A percentile compares a stretch with the other conserved stretches of the same genome.
Conservation (phyloP, 92 coral and sea anemone genomes). For the Epizoanthus illoricatus region DNA sequence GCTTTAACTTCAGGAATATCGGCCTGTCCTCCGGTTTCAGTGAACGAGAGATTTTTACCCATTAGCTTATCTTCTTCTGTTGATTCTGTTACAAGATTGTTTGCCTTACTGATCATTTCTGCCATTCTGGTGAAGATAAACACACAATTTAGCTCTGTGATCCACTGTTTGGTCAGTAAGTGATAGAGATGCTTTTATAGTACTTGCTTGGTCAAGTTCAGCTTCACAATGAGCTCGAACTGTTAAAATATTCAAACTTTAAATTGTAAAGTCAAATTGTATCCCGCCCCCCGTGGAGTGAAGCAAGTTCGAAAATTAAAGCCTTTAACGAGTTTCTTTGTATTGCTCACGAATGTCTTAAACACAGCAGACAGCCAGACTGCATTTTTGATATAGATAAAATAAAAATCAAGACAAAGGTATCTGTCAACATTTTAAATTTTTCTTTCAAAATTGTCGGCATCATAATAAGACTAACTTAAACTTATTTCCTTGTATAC, state of each 20-base stretch:
- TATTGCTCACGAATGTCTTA: neutral
- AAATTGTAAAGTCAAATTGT: conserved; percentile 13
- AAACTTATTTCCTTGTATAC: no score
- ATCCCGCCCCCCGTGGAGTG: conserved; percentile 16
- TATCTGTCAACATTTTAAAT: no score
- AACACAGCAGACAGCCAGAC: neutral
- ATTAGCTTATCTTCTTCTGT: conserved; percentile 46
- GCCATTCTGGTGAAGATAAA: conserved; percentile 24
- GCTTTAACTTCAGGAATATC: conserved; percentile 38
- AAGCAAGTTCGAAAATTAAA: conserved; percentile 2
- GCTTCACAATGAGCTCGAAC: neutral
- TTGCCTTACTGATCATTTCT: neutral
- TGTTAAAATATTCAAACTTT: conserved; percentile 37
- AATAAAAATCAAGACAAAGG: neutral
- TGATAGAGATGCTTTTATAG: neutral
- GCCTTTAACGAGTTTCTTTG: neutral
- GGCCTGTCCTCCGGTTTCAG: conserved; percentile 24
- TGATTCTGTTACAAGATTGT: conserved; percentile 20
- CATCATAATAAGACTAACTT: no score
- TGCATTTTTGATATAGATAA: neutral
- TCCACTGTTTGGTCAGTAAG: neutral
- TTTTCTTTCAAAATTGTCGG: no score
- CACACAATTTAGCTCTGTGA: neutral
- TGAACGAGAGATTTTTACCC: conserved; percentile 30
- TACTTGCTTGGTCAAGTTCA: conserved; percentile 25